Percentiles rank a stretch among this genome's conserved stretches.
phyloP scores from a whole-genome alignment of 2,797 vertebrate genomes.

The Euphonia xanthogaster region DNA sequence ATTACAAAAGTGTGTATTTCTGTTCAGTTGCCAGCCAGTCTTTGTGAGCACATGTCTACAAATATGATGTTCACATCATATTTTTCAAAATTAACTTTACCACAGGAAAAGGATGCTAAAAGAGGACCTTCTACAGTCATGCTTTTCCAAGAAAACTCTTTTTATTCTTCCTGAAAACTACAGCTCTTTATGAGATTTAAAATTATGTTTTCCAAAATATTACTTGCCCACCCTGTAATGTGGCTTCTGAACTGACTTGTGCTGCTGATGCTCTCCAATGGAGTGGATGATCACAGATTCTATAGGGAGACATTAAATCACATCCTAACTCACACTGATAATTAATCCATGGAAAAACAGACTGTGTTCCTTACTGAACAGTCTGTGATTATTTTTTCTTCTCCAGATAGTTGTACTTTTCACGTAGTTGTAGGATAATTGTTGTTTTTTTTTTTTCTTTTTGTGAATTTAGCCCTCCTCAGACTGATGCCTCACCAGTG shows the following conservation, averaged over 20 bases:
- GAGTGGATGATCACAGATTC: slow-evolving; percentile 64
- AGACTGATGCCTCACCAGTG: slow-evolving; percentile 87
- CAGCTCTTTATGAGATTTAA: background rate
- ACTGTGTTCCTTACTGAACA: background rate
- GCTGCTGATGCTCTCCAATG: slow-evolving; percentile 73
- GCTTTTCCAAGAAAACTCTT: slow-evolving; percentile 20
- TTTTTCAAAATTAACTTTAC: slow-evolving; percentile 48
- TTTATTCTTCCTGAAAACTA: slow-evolving; percentile 33
- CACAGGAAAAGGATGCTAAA: slow-evolving; percentile 71
- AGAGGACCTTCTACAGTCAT: slow-evolving; percentile 43
- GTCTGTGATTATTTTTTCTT: background rate
- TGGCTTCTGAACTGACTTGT: slow-evolving; percentile 50
- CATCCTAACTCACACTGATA: background rate
- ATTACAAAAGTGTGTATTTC: background rate
- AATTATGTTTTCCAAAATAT: background rate
- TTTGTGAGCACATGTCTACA: slow-evolving; percentile 46
- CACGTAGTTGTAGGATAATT: slow-evolving; percentile 53
- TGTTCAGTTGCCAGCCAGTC: slow-evolving; percentile 23
- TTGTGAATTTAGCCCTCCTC: slow-evolving; percentile 90
- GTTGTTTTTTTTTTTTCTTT: slow-evolving; percentile 30
- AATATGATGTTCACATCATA: slow-evolving; percentile 69
- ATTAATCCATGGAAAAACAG: background rate
- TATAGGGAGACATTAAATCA: slow-evolving; percentile 12
- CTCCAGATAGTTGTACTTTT: background rate
- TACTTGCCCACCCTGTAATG: background rate